Evolutionary conservation across 2,888 invertebrate species (phyloP).

Genomic region (Norana najaformis): DNA sequence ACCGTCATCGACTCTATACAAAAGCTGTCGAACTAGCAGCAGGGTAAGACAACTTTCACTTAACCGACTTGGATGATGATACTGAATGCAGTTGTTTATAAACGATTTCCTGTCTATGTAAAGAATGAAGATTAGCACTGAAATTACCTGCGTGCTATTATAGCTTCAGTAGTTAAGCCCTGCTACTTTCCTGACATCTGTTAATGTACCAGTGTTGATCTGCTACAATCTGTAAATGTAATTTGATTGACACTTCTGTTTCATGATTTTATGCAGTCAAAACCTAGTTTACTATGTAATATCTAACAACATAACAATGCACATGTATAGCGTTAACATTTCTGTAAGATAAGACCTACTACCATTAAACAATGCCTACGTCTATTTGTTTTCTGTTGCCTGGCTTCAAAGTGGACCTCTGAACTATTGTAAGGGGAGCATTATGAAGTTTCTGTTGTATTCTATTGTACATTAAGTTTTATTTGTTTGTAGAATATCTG

Average conservation of each 20-base stretch:
- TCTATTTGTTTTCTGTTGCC: not conserved
- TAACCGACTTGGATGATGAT: too few relatives aligned
- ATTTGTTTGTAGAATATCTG: slow-evolving; percentile 47
- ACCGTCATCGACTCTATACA: slow-evolving; percentile 59
- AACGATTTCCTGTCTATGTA: too few relatives aligned
- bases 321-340: not conserved
- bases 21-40: slow-evolving; percentile 60
- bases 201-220: not conserved
- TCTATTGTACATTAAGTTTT: too few relatives aligned
- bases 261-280: not conserved
- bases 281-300: not conserved
- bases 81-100: too few relatives aligned
- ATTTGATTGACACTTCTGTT: not conserved
- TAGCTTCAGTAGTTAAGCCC: not conserved
- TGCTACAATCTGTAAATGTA: not conserved
- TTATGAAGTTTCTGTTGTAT: not conserved
- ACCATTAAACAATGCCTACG: not conserved
- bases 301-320: too few relatives aligned
- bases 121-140: not conserved
- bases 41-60: slow-evolving; percentile 48
- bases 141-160: not conserved
- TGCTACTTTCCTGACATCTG: not conserved
- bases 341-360: not conserved
- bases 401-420: not conserved
- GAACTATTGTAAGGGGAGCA: not conserved